A percentile compares a stretch with the other conserved stretches of the same genome.
These are phyloP conservation scores for Nudaria mundana DNA, from an alignment of 2,888 invertebrate genomes.

Conservation along the genomic window DNA sequence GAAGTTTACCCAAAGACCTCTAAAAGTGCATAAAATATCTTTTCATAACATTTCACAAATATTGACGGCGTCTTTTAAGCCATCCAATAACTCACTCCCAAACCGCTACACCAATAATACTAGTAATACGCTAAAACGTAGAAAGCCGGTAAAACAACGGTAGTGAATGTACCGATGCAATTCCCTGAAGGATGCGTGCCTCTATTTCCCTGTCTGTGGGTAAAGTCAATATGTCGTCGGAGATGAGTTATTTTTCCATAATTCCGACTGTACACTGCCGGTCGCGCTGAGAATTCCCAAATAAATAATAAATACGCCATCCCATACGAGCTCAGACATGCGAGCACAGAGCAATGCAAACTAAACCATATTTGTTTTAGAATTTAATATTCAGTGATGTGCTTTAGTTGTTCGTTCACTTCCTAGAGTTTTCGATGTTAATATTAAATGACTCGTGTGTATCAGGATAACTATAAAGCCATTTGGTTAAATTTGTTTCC, in stretches of 20 bases:
- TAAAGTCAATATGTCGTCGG: conserved; percentile 74
- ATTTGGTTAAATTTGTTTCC: too few relatives aligned
- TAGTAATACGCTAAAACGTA: conserved; percentile 28
- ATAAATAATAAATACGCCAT: conserved; percentile 79
- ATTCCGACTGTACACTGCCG: conserved; percentile 47
- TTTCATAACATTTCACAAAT: neutral
- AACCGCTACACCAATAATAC: conserved; percentile 17
- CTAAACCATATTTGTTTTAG: conserved; percentile 46
- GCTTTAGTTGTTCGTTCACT: conserved; percentile 34
- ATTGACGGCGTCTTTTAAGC: neutral
- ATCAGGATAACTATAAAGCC: too few relatives aligned
- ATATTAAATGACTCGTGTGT: neutral
- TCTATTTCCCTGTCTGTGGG: conserved; percentile 56
- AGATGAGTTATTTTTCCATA: conserved; percentile 78
- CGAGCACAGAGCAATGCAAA: conserved; percentile 38
- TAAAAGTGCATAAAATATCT: too few relatives aligned
- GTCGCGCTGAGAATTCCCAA: conserved; percentile 68
- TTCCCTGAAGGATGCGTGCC: conserved; percentile 62
- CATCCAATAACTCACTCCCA: conserved; percentile 6
- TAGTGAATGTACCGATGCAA: conserved; percentile 54
- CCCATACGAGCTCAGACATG: conserved; percentile 31
- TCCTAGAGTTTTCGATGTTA: conserved; percentile 15
- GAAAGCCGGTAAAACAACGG: conserved; percentile 30
- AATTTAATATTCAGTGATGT: conserved; percentile 52
- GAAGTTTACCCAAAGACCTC: too few relatives aligned